Evolutionary conservation across 2,113 vertebrate species (phyloP).

Genomic region (Tonatia bakeri): DNA sequence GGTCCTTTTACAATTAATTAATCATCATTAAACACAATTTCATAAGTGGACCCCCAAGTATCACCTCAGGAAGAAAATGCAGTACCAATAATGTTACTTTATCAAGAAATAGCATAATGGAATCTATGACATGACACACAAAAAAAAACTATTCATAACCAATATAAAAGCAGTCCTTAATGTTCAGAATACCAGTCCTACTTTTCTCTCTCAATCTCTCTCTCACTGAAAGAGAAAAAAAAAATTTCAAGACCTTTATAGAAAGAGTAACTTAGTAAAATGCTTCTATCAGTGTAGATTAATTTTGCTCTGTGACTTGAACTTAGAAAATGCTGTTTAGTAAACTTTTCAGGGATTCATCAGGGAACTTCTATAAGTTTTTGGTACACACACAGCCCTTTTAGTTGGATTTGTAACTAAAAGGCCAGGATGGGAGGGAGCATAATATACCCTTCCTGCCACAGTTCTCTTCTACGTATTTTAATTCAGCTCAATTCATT

Average conservation of each 20-base stretch:
- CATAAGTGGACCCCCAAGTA: conserved; percentile 66
- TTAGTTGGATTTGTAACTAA: neutral
- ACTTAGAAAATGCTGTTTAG: neutral
- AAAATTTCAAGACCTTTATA: neutral
- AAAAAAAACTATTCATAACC: conserved; percentile 50
- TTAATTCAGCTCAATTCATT: neutral
- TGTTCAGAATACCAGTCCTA: neutral
- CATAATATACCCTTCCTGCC: neutral
- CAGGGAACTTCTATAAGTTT: neutral
- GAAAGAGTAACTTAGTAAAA: neutral
- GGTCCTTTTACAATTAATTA: conserved; percentile 68
- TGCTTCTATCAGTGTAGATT: neutral
- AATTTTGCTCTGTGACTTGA: neutral
- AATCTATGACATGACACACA: conserved; percentile 10
- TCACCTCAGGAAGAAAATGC: conserved; percentile 67
- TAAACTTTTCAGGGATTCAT: neutral
- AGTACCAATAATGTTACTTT: conserved; percentile 26
- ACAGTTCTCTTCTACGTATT: neutral
- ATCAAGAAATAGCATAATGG: conserved; percentile 36
- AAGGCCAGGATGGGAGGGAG: neutral
- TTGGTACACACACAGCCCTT: neutral
- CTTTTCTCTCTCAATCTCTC: neutral
- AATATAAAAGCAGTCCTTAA: conserved; percentile 10
- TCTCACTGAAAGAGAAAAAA: neutral
- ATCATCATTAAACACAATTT: conserved; percentile 64